phyloP scores from a whole-genome alignment of 2,113 vertebrate species.

The Edolisoma coerulescens region DNA sequence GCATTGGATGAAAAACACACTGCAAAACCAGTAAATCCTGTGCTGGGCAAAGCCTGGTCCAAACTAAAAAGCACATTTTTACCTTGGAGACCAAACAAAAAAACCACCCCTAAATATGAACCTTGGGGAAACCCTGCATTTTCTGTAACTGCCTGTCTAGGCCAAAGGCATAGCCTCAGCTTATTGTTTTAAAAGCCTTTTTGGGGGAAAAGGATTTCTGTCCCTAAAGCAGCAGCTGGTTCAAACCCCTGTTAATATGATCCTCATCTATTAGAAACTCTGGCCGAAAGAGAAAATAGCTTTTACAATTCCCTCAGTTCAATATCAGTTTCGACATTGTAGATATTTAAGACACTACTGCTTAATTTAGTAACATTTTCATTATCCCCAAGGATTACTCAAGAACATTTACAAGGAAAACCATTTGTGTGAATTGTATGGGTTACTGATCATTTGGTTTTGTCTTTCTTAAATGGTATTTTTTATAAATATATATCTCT shows the following conservation, averaged over 20 bases:
- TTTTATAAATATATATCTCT: background rate
- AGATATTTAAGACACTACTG: conserved; percentile 47
- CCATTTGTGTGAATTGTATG: conserved; percentile 9
- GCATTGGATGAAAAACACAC: fast-evolving
- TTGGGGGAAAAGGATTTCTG: background rate
- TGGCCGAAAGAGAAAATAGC: background rate
- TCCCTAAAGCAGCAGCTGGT: conserved; percentile 42
- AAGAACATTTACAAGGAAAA: conserved; percentile 52
- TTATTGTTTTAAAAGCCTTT: background rate
- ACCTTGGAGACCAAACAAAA: background rate
- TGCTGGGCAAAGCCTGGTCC: background rate
- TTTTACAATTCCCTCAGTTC: conserved; percentile 59
- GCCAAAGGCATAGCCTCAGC: background rate
- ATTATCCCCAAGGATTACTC: conserved; percentile 43
- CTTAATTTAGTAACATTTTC: conserved; percentile 57
- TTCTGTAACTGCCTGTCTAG: background rate
- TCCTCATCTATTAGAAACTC: conserved; percentile 34
- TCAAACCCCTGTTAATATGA: background rate
- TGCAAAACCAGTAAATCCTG: background rate
- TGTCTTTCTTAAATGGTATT: conserved; percentile 4
- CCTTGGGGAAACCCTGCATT: background rate
- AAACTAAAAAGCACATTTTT: background rate
- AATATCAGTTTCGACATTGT: background rate
- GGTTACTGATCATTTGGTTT: conserved; percentile 27
- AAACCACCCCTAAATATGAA: background rate